Conservation (phyloP, 2,113 vertebrate species). For the Hyperoodon ampullatus region DNA sequence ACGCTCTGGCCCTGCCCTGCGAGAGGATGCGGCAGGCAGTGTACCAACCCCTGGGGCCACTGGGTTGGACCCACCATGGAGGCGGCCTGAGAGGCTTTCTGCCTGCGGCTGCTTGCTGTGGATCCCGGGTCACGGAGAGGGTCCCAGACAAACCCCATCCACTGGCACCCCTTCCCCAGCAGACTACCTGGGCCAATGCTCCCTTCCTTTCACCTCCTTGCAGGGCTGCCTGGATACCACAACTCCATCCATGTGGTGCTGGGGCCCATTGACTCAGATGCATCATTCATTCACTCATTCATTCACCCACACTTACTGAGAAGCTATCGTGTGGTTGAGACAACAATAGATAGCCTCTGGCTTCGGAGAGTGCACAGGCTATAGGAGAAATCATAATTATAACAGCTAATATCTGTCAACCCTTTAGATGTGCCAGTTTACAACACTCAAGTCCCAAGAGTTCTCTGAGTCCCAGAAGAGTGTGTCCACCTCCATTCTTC, state of each 20-base stretch:
- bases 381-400: not conserved
- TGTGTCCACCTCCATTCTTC: not conserved
- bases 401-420: not conserved
- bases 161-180: not conserved
- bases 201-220: not conserved
- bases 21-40: not conserved
- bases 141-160: not conserved
- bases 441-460: not conserved
- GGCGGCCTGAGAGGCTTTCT: rapidly evolving
- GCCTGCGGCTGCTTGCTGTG: not conserved
- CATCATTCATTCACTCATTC: not conserved
- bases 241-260: rapidly evolving
- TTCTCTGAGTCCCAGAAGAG: no score
- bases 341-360: not conserved
- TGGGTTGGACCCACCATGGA: not conserved
- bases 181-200: not conserved
- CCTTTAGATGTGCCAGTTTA: not conserved
- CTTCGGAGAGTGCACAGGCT: not conserved
- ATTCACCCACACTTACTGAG: not conserved
- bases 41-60: rapidly evolving
- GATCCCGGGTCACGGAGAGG: not conserved
- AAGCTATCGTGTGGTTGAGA: not conserved
- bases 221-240: not conserved
- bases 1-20: not conserved
- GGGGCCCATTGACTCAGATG: not conserved